Evolutionary conservation across 2,113 vertebrate species (phyloP).

Genomic region (Petrocephalus zakoni): DNA sequence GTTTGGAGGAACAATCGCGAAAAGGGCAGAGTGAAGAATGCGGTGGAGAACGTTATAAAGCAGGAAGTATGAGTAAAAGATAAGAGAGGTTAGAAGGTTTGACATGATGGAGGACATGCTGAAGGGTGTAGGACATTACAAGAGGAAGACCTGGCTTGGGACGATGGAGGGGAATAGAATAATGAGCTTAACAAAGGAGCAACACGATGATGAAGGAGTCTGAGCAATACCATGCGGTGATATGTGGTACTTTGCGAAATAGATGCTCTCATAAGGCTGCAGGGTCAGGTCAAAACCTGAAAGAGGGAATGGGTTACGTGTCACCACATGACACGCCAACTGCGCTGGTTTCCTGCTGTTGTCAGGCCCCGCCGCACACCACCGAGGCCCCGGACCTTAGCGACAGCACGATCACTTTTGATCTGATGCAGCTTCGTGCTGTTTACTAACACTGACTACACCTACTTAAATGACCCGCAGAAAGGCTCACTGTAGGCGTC

Average conservation of each 20-base stretch:
- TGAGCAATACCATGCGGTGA: not conserved
- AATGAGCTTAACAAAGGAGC: not conserved
- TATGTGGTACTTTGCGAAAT: not conserved
- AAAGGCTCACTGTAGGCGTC: not conserved
- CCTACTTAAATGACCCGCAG: not conserved
- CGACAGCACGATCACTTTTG: not conserved
- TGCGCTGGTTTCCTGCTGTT: slow-evolving; percentile 30
- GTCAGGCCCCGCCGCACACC: not conserved
- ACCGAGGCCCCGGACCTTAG: not conserved
- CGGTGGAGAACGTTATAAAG: not conserved
- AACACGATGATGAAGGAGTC: not conserved
- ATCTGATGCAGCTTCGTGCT: not conserved
- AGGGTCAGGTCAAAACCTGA: not conserved
- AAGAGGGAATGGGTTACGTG: slow-evolving; percentile 11
- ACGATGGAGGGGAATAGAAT: not conserved
- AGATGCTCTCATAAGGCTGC: not conserved
- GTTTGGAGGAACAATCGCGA: not conserved
- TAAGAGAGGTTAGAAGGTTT: not conserved
- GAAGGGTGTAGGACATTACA: not conserved
- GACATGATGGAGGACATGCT: not conserved
- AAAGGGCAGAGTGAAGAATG: not conserved
- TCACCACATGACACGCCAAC: slow-evolving; percentile 26
- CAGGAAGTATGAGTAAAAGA: not conserved
- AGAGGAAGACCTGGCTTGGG: not conserved
- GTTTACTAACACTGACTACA: not conserved